A percentile compares a stretch with the other conserved stretches of the same genome.
These are phyloP conservation scores for Calephelis nemesis DNA, from an alignment of 1,140 invertebrate genomes.

Conservation along the genomic window DNA sequence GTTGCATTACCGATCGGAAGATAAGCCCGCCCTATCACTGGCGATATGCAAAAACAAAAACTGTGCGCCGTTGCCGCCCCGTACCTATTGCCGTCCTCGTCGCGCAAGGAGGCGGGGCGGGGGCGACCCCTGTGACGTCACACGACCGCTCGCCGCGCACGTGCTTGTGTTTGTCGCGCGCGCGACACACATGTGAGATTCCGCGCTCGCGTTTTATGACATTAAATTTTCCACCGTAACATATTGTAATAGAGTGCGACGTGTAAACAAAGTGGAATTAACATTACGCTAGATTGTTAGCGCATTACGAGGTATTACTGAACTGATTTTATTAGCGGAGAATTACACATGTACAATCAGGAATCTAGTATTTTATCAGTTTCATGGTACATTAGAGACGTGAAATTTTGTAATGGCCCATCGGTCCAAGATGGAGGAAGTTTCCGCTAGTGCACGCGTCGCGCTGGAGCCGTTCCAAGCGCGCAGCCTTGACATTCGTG, in stretches of 20 bases:
- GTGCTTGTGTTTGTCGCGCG: conserved; percentile 75
- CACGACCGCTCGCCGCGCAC: conserved; percentile 55
- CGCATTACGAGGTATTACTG: conserved; percentile 10
- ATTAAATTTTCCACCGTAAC: conserved; percentile 63
- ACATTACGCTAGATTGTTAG: conserved; percentile 5
- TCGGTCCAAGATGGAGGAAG: conserved; percentile 1
- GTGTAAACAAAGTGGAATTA: conserved; percentile 30
- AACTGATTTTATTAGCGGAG: conserved; percentile 13
- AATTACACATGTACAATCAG: conserved; percentile 5
- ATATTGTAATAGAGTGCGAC: conserved; percentile 43
- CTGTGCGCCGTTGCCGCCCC: conserved; percentile 58
- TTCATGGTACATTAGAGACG: not conserved
- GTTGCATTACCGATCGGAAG: conserved; percentile 69
- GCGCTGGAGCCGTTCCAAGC: conserved; percentile 69
- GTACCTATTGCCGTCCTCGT: conserved; percentile 40
- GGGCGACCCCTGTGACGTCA: conserved; percentile 70
- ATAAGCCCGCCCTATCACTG: conserved; percentile 69
- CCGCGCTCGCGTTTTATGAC: conserved; percentile 64
- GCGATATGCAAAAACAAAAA: conserved; percentile 68
- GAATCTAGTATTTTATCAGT: not conserved
- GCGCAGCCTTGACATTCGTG: conserved; percentile 73
- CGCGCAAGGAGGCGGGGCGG: conserved; percentile 50
- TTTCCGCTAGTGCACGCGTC: conserved; percentile 36
- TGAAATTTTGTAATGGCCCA: not conserved
- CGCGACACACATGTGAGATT: conserved; percentile 65